Conservation (phyloP, 2,888 invertebrate species). For the Eupithecia abbreviata region DNA sequence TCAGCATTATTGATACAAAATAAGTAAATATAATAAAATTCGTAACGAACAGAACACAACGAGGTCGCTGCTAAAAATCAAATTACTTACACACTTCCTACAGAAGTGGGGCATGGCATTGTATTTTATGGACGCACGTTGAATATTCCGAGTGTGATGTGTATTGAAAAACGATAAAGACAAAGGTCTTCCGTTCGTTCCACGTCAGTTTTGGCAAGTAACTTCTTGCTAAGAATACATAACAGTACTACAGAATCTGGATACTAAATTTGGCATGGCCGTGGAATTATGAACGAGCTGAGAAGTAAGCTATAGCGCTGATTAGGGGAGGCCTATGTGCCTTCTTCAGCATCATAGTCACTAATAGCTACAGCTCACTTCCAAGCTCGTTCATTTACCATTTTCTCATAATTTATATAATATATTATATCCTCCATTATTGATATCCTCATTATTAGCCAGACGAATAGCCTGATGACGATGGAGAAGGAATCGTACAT, state of each 20-base stretch:
- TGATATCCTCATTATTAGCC: too few species aligned
- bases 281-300: not conserved
- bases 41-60: not conserved
- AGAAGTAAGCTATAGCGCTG: not conserved
- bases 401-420: too few species aligned
- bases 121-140: conserved; percentile 43
- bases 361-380: too few species aligned
- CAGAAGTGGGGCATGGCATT: conserved; percentile 26
- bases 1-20: too few species aligned
- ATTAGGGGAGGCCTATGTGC: not conserved
- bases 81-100: conserved; percentile 15
- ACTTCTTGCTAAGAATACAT: conserved; percentile 7
- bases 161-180: conserved; percentile 42
- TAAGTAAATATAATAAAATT: not conserved
- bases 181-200: conserved; percentile 28
- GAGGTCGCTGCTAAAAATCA: conserved; percentile 23
- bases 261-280: conserved; percentile 2
- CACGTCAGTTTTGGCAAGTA: conserved; percentile 16
- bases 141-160: conserved; percentile 43
- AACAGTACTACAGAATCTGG: not conserved
- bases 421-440: too few species aligned
- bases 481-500: not conserved
- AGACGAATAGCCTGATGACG: not conserved
- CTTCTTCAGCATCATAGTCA: too few species aligned
- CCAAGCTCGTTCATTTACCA: too few species aligned